A percentile compares a stretch with the other conserved stretches of the same genome.
These are phyloP conservation scores for Drosophila arizonae DNA, from an alignment of 1,140 invertebrate genomes.

Conservation along the genomic window DNA sequence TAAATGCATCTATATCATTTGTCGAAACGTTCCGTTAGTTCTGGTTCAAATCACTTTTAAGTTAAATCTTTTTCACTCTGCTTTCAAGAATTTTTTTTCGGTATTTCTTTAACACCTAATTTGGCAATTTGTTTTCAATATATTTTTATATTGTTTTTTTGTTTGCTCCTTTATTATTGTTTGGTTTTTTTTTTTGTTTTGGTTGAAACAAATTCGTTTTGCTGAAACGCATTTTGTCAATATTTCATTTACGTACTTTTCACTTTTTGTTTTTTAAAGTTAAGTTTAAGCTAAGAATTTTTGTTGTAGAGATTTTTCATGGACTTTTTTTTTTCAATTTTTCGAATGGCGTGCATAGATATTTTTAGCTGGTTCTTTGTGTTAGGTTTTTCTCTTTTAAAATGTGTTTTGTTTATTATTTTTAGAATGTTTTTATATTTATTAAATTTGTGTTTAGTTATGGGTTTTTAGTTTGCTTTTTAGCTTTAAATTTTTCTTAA, in stretches of 20 bases:
- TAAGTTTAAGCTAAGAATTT: conserved; percentile 67
- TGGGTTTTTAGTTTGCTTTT: conserved; percentile 15
- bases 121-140: conserved; percentile 57
- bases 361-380: conserved; percentile 43
- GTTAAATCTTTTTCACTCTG: conserved; percentile 27
- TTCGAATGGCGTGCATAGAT: conserved; percentile 52
- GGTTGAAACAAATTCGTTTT: conserved; percentile 74
- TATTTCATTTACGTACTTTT: conserved; percentile 41
- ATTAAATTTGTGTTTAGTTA: conserved; percentile 12
- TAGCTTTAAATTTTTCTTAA: conserved; percentile 72
- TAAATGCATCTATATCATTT: conserved; percentile 37
- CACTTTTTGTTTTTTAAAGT: conserved; percentile 1
- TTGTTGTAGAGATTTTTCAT: conserved; percentile 36
- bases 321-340: conserved; percentile 46
- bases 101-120: conserved; percentile 49
- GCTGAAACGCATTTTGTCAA: conserved; percentile 70
- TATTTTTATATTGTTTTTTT: conserved; percentile 25
- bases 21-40: conserved; percentile 13
- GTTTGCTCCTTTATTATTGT: conserved; percentile 56
- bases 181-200: conserved; percentile 13
- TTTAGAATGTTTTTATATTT: conserved; percentile 16
- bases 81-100: conserved; percentile 33
- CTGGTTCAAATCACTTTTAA: conserved; percentile 19
- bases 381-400: conserved; percentile 17
- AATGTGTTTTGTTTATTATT: conserved; percentile 12